phyloP scores from a whole-genome alignment of 2,113 vertebrate genomes.

The Cyprinus carpio region DNA sequence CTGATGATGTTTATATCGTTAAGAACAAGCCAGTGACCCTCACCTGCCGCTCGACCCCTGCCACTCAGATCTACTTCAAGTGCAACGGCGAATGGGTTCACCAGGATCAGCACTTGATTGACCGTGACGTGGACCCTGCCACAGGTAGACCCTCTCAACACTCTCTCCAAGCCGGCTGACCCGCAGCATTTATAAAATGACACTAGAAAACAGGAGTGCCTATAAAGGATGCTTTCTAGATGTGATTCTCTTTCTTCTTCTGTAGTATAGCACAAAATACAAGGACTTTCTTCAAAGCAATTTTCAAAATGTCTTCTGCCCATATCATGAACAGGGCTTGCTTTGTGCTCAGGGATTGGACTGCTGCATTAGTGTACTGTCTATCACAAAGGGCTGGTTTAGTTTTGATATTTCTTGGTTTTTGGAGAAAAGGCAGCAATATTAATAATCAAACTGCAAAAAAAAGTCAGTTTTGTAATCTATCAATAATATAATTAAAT shows the following conservation, averaged over 20 bases:
- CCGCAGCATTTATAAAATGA: constrained; percentile 1
- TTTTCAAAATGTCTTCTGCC: constrained; percentile 22
- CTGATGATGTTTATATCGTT: constrained; percentile 92
- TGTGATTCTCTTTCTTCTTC: neutral
- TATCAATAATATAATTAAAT: neutral
- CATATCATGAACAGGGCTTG: neutral
- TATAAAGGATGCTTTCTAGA: constrained; percentile 26
- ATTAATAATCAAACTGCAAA: neutral
- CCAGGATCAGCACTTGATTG: constrained; percentile 90
- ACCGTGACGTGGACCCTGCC: constrained; percentile 82
- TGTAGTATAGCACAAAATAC: constrained; percentile 27
- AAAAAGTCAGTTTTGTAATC: neutral
- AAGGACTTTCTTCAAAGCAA: constrained; percentile 31
- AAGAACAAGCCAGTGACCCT: constrained; percentile 97
- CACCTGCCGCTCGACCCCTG: constrained; percentile 90
- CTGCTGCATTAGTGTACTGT: constrained; percentile 9
- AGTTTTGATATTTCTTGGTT: neutral
- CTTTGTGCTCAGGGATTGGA: constrained; percentile 30
- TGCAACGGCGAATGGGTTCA: constrained; percentile 99
- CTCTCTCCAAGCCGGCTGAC: neutral
- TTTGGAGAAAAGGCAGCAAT: neutral
- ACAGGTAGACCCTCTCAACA: constrained; percentile 78
- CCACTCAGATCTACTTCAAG: constrained; percentile 99
- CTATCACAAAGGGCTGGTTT: neutral
- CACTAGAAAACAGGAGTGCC: neutral